Evolutionary conservation across 2,888 invertebrate species (phyloP).

Genomic region (Listrodromus nycthemerus): DNA sequence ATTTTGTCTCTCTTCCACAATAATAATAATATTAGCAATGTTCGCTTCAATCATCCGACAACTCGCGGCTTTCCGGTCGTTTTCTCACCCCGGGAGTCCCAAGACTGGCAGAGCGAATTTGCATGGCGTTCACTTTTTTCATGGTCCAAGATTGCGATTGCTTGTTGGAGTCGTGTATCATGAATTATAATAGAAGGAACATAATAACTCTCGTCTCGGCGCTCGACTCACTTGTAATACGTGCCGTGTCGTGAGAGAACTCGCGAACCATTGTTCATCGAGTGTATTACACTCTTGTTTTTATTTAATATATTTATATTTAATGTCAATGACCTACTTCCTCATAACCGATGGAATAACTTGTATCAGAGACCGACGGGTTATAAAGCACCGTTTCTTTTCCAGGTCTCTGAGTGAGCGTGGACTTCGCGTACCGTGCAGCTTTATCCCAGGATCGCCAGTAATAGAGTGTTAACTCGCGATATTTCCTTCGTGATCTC

Average conservation of each 20-base stretch:
- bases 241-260: slow-evolving; percentile 42
- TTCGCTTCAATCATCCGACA: slow-evolving; percentile 25
- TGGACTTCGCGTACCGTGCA: not conserved
- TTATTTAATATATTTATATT: not conserved
- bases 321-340: slow-evolving; percentile 54
- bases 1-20: too few relatives aligned
- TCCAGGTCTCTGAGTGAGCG: slow-evolving; percentile 20
- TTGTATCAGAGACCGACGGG: slow-evolving; percentile 10
- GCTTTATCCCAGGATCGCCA: slow-evolving; percentile 37
- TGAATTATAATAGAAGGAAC: slow-evolving; percentile 32
- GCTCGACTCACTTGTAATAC: slow-evolving; percentile 10
- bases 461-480: slow-evolving; percentile 62
- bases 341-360: slow-evolving; percentile 59
- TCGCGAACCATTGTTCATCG: slow-evolving; percentile 48
- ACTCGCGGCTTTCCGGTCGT: not conserved
- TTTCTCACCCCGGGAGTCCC: not conserved
- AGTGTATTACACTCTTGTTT: slow-evolving; percentile 24
- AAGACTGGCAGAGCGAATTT: slow-evolving; percentile 20
- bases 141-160: slow-evolving; percentile 20
- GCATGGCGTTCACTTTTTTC: not conserved
- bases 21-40: too few relatives aligned
- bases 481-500: slow-evolving; percentile 57
- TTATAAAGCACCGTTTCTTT: slow-evolving; percentile 20
- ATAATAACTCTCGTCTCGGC: slow-evolving; percentile 32
- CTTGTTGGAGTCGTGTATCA: slow-evolving; percentile 15